Base-by-base conservation (phyloP, 2,888 invertebrate genomes). In the Thecophora atra region DNA sequence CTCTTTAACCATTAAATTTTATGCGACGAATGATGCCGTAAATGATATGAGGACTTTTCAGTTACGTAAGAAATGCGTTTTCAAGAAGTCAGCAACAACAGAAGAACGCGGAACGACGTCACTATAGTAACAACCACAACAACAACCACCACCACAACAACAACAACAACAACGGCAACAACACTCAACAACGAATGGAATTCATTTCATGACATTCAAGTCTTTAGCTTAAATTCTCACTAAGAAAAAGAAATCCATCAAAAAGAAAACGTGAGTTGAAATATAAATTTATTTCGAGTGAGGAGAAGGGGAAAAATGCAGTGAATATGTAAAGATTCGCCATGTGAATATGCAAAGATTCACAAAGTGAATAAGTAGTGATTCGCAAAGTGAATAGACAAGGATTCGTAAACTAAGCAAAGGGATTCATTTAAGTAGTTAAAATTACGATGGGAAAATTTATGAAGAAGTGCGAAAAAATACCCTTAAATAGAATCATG, bases 41-140 rank as follows among this genome's bases (percentile, higher is more conserved):
- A 47, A 42, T 47, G 42, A 64, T 64, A 47, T 64, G 64, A 64
- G 26, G 17, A 47, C 64, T 17, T 47, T 64, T 64, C 24, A 64
- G n/a, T 64, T 37, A 47, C 42, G 47, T 47, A 47, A 51, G 37
- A 64, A 37, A 64, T 47, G 47, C 47, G 17, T 17, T 15, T 47
- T n/a, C 15, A n/a, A 47, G 47, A 17, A 5, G 13, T 19, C 42
- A n/a, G 3, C 62, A 64, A 13, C 44, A 47, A 24, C 64, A 64
- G 15, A 37, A 37, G 37, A 37, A 37, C 37, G 37, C 37, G 37
- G 37, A 11, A 8, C 37, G 37, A 37, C 37, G 2, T 37, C 3
- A 37, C 37, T 8, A 37, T 11, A 37, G 11, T 2, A 37, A 2
- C 37, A 37, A 1, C 5, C 4, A n/a, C n/a, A n/a, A 24, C 19